Evolutionary conservation across 2,888 invertebrate genomes (phyloP), one percentile per base, ranked within the genome.

Genomic region (Eumacrocentrus americanus): DNA sequence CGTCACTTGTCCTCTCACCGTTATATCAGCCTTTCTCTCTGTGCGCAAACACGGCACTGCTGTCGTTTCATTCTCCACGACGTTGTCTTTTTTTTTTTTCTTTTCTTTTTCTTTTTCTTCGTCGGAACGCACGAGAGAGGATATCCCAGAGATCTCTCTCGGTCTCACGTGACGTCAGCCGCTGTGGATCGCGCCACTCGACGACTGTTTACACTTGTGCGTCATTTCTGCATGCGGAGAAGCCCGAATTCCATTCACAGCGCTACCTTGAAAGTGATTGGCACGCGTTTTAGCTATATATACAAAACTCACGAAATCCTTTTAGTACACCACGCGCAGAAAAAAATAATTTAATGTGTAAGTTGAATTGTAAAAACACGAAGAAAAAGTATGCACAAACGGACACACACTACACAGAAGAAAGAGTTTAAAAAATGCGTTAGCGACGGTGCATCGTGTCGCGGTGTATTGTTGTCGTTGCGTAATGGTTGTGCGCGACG

Each of bases 81-180:
- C 20, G 52, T 1, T 50, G 34, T 35, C 35, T 6, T 50, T 29
- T 22, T 16, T n/a, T 34, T 9, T 23, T 46, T 11, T 44, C 34
- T 29, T 44, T 44, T 54, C 25, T 14, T 14, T 14, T 11, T 16
- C 18, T 20, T 35, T 12, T 7, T 12, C 5, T 34, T 35, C 35
- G 22, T 44, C 23, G 35, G 5, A 14, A 23, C 18, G 23, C 20
- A 23, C 11, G 16, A 40, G 22, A 37, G 38, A 35, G 35, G 51
- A 48, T 18, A 51, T 58, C 38, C 58, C 42, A 35, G 25, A 40
- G 25, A 25, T 25, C 16, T 52, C 38, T 23, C 40, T 52, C 38
- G 38, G n/a, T n/a, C n/a, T n/a, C 53, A 54, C 59, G 59, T 60
- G 60, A 60, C 60, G 60, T 60, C 60, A 60, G 50, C 40, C 18